Evolutionary conservation across 2,888 invertebrate genomes (phyloP).

Genomic region (Drosophila prolongata): DNA sequence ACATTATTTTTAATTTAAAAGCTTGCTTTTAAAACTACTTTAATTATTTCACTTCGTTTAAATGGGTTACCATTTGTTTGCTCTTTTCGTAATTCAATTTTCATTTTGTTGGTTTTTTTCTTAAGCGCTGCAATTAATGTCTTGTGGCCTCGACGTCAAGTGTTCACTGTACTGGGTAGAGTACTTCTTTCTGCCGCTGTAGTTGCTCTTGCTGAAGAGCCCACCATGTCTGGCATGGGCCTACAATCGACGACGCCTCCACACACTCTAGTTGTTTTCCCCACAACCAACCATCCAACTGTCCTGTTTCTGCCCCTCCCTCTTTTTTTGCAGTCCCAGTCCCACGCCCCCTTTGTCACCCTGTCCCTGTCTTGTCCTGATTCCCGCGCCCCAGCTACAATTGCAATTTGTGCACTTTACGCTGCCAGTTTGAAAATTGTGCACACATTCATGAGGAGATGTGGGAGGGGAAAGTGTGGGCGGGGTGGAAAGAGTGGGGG

Average conservation of each 20-base stretch:
- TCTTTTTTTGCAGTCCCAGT: conserved; percentile 4
- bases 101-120: conserved; percentile 30
- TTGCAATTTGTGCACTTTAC: conserved; percentile 76
- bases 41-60: background rate
- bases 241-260: conserved; percentile 40
- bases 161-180: conserved; percentile 37
- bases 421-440: conserved; percentile 59
- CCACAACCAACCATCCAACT: conserved; percentile 9
- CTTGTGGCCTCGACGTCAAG: conserved; percentile 33
- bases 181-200: conserved; percentile 28
- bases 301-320: conserved; percentile 2
- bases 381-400: conserved; percentile 65
- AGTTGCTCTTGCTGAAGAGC: conserved; percentile 29
- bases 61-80: background rate
- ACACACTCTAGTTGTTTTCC: conserved; percentile 21
- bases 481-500: background rate
- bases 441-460: conserved; percentile 25
- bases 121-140: conserved; percentile 32
- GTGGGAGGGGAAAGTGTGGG: conserved; percentile 9
- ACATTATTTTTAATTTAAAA: background rate
- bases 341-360: background rate
- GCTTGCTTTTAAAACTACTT: background rate
- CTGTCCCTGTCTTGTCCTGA: conserved; percentile 56
- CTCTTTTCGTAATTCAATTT: conserved; percentile 11
- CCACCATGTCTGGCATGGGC: conserved; percentile 31